Percentiles rank a stretch among this genome's conserved stretches.
Conservation (phyloP, 2,113 vertebrate genomes). For the Calypte anna region DNA sequence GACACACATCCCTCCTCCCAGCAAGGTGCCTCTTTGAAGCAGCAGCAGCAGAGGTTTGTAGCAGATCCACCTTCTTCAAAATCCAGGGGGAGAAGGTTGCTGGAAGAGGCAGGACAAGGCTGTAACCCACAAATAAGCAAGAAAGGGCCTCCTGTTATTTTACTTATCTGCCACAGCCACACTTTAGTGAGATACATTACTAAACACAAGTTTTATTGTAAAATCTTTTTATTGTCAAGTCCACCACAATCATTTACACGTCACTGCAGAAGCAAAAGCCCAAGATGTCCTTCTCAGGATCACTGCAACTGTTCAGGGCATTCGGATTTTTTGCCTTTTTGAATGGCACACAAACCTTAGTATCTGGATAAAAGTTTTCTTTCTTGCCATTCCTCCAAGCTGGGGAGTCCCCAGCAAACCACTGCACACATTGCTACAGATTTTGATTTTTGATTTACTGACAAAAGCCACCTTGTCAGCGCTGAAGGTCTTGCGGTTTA, state of each 20-base stretch:
- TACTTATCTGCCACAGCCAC: not conserved
- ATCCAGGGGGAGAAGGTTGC: accelerated
- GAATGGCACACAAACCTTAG: not conserved
- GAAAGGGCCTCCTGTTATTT: not conserved
- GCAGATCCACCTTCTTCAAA: not conserved
- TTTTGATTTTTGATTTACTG: not conserved
- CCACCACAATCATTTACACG: not conserved
- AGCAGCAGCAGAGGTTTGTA: not conserved
- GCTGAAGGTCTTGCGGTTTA: constrained; percentile 88
- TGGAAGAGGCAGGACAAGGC: not conserved
- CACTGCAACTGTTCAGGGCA: too few relatives aligned
- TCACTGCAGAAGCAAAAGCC: not conserved
- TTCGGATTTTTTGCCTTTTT: not conserved
- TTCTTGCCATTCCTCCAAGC: not conserved
- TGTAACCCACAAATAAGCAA: not conserved
- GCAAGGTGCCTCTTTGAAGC: not conserved
- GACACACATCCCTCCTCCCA: not conserved
- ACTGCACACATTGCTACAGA: not conserved
- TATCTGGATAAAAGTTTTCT: not conserved
- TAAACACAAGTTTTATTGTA: not conserved
- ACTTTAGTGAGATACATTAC: not conserved
- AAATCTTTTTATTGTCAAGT: constrained; percentile 33
- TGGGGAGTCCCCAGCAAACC: not conserved
- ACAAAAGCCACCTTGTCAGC: not conserved
- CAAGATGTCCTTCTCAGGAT: not conserved